Evolutionary conservation across 2,888 invertebrate species (phyloP), one percentile per base, ranked within the genome.

Genomic region (Odontomyia ornata): DNA sequence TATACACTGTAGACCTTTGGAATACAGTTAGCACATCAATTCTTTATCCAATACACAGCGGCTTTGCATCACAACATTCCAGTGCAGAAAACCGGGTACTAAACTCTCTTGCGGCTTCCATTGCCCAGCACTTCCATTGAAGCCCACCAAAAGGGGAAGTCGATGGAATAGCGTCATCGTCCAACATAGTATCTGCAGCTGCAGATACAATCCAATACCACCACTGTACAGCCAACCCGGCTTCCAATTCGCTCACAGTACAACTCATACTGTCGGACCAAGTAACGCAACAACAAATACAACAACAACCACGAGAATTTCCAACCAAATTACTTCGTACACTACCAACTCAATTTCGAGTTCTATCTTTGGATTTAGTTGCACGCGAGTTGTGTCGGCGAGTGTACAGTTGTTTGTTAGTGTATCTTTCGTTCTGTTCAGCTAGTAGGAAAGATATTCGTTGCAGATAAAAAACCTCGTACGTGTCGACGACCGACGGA

Each of bases 341-440:
- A 18, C 15, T 52, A 4, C n/a, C 60, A 60, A 23, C 21, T 1
- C 46, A 43, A 67, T 18, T 43, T 67, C 43, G 18, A 11, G 4
- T 67, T 28, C 5, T 25, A 64, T 27, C 28, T 52, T 60, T 36
- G 18, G 21, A 13, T 67, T 67, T 67, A 67, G 67, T 67, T 67
- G 67, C 67, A 67, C 67, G 67, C 67, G 67, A 67, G 67, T 67
- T 43, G 67, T 67, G 36, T 43, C 67, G 67, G 36, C 67, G 43
- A 43, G n/a, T 21, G 67, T 67, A 25, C 60, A 25, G 60, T 60
- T 5, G 3, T 25, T 15, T 2, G n/a, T n/a, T n/a, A n/a, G 43
- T 67, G 67, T 36, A 67, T 67, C 36, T 36, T 5, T 36, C 36
- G 36, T 36, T 36, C 36, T 21, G 2, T 64, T 30, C 18, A 27